Percentiles rank a stretch among this genome's conserved stretches.
Conservation (phyloP, 2,113 vertebrate species). For the Poicephalus gulielmi region DNA sequence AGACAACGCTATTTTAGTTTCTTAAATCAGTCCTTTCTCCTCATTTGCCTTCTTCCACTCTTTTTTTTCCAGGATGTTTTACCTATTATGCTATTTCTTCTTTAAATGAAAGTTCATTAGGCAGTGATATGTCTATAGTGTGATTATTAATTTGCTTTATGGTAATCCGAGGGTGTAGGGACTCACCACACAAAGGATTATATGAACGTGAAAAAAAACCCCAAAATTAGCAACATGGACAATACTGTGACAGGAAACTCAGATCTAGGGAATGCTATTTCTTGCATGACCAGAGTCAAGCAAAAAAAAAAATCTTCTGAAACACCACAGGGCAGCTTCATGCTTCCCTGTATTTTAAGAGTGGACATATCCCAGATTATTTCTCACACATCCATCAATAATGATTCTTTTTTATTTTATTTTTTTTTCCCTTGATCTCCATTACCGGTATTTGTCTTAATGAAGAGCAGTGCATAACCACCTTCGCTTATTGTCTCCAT, state of each 20-base stretch:
- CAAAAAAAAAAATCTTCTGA: neutral
- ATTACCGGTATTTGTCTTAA: neutral
- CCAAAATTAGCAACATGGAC: neutral
- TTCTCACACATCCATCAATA: neutral
- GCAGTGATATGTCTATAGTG: neutral
- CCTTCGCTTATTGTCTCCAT: neutral
- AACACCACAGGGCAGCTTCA: neutral
- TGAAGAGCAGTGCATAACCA: neutral
- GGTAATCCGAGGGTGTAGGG: neutral
- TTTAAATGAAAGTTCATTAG: neutral
- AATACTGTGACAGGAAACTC: neutral
- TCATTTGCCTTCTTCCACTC: neutral
- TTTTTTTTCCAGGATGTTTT: neutral
- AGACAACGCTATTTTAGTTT: neutral
- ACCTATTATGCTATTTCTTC: neutral
- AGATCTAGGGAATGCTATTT: neutral
- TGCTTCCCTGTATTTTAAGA: neutral
- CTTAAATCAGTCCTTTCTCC: neutral
- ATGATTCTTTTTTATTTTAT: neutral
- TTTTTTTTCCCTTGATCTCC: neutral
- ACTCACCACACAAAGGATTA: neutral
- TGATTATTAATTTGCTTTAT: neutral
- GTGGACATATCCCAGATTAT: neutral
- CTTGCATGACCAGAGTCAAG: neutral
- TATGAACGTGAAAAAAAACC: neutral